Conservation (phyloP, 2,888 invertebrate genomes). For the Agrotis clavis region DNA sequence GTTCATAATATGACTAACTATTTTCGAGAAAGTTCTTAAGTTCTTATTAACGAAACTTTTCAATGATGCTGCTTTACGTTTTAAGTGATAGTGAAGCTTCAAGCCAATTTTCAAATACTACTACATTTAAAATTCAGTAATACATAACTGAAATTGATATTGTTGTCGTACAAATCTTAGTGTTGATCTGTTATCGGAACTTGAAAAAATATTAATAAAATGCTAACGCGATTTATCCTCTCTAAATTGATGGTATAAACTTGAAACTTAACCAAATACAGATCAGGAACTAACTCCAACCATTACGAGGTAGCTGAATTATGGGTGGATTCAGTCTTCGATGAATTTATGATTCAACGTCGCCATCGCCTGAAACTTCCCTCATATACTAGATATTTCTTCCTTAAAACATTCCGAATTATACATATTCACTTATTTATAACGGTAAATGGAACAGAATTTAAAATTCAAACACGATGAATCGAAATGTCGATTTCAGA, state of each 20-base stretch:
- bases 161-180: neutral
- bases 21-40: constrained; percentile 8
- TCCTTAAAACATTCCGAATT: constrained; percentile 1
- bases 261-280: neutral
- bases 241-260: neutral
- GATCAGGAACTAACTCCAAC: neutral
- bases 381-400: neutral
- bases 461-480: constrained; percentile 48
- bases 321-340: neutral
- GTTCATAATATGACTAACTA: constrained; percentile 22
- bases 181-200: neutral
- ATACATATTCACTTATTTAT: constrained; percentile 28
- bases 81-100: neutral
- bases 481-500: constrained; percentile 37
- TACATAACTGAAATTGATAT: neutral
- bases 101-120: neutral
- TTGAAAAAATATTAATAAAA: neutral
- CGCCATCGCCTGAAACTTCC: neutral
- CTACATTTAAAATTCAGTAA: neutral
- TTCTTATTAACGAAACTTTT: constrained; percentile 13
- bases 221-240: neutral
- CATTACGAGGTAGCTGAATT: neutral
- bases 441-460: constrained; percentile 35
- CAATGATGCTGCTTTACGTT: neutral
- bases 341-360: neutral